Evolutionary conservation across 2,888 invertebrate species (phyloP).

Genomic region (Dorcus hopei): DNA sequence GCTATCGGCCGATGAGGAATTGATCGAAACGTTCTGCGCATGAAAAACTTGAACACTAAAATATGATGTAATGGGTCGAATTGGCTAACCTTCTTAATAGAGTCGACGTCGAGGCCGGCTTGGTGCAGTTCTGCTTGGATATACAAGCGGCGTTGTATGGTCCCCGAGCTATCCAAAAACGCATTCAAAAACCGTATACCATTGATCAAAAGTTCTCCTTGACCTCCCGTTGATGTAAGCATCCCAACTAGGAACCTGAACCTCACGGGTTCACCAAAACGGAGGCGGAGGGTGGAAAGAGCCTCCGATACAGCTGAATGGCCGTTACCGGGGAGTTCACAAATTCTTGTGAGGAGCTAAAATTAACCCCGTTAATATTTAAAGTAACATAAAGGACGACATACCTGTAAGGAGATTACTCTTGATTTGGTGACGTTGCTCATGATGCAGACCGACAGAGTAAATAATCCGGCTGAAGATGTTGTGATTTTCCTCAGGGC

Average conservation of each 20-base stretch:
- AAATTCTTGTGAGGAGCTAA: slow-evolving; percentile 80
- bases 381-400: slow-evolving; percentile 2
- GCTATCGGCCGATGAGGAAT: slow-evolving; percentile 61
- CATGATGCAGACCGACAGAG: slow-evolving; percentile 82
- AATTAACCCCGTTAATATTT: slow-evolving; percentile 27
- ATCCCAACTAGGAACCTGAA: slow-evolving; percentile 89
- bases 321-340: slow-evolving; percentile 71
- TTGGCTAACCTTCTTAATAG: slow-evolving; percentile 56
- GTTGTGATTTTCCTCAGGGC: slow-evolving; percentile 73
- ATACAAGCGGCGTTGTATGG: slow-evolving; percentile 74
- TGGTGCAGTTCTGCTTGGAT: slow-evolving; percentile 82
- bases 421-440: slow-evolving; percentile 83
- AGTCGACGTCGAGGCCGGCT: slow-evolving; percentile 69
- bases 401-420: slow-evolving; percentile 81
- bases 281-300: slow-evolving; percentile 78
- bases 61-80: not conserved
- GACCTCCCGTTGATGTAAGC: slow-evolving; percentile 70
- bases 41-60: not conserved
- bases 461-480: slow-evolving; percentile 78
- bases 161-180: slow-evolving; percentile 72
- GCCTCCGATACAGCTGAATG: slow-evolving; percentile 88
- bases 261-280: slow-evolving; percentile 89
- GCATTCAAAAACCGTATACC: slow-evolving; percentile 84
- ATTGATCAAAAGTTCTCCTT: slow-evolving; percentile 70
- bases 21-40: slow-evolving; percentile 61